Percentiles rank a stretch among this genome's conserved stretches.
Evolutionary conservation across 2,888 invertebrate genomes (phyloP).

Genomic region (Netelia inedita): DNA sequence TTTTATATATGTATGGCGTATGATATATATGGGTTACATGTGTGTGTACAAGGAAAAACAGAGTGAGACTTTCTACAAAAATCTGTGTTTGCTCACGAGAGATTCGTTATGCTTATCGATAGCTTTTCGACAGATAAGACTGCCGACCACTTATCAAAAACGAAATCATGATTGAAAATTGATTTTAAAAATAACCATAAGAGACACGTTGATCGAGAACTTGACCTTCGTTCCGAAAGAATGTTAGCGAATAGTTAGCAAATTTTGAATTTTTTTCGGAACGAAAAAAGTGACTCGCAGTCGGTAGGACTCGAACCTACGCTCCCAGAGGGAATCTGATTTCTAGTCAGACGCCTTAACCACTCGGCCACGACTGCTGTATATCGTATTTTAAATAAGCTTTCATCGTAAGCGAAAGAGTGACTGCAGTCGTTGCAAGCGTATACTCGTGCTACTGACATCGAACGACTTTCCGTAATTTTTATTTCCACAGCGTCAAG

Average conservation of each 20-base stretch:
- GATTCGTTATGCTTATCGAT: too few relatives aligned
- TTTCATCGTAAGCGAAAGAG: background rate
- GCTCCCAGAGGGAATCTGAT: slow-evolving; percentile 96
- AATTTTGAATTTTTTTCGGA: background rate
- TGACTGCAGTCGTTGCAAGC: slow-evolving; percentile 6
- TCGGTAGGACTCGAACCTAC: slow-evolving; percentile 96
- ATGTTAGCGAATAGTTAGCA: background rate
- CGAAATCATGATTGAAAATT: background rate
- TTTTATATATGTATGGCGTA: too few relatives aligned
- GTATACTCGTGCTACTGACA: slow-evolving; percentile 35
- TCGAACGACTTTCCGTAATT: background rate
- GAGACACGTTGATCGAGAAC: background rate
- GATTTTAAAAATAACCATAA: background rate
- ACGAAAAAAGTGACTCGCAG: slow-evolving; percentile 86
- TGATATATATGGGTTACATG: too few relatives aligned
- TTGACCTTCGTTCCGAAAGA: background rate
- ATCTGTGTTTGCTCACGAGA: too few relatives aligned
- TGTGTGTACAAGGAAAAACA: too few relatives aligned
- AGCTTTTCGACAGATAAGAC: too few relatives aligned
- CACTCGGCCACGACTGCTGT: slow-evolving; percentile 92
- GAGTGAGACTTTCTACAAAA: too few relatives aligned
- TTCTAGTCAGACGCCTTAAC: slow-evolving; percentile 96
- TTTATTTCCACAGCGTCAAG: background rate
- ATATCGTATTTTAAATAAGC: background rate
- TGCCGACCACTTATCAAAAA: background rate